Conservation (phyloP, 1,140 invertebrate species). For the Ruditapes philippinarum region DNA sequence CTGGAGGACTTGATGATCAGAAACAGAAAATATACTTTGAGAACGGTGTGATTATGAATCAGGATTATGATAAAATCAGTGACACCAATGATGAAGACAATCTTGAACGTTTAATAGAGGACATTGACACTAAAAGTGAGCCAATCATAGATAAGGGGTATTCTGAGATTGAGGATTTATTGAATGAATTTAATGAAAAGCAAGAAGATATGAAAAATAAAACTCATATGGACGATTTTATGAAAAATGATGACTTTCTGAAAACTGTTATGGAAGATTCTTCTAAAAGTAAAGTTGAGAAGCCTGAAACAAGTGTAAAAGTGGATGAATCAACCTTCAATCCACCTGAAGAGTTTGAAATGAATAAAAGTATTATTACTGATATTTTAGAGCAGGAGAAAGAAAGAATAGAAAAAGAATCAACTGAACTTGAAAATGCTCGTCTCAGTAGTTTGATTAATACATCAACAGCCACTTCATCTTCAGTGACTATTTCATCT, state of each 20-base stretch:
- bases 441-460: slow-evolving; percentile 41
- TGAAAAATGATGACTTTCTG: slow-evolving; percentile 31
- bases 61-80: slow-evolving; percentile 66
- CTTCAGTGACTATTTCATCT: slow-evolving; percentile 1
- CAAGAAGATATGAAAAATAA: slow-evolving; percentile 62
- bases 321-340: slow-evolving; percentile 9
- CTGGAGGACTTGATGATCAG: not conserved
- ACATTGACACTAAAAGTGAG: slow-evolving; percentile 47
- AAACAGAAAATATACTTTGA: slow-evolving; percentile 61
- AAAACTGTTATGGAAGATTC: slow-evolving; percentile 45
- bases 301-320: not conserved
- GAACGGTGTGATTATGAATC: slow-evolving; percentile 56
- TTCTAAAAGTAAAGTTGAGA: not conserved
- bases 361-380: slow-evolving; percentile 53
- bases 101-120: slow-evolving; percentile 44
- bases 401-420: slow-evolving; percentile 60
- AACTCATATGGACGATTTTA: slow-evolving; percentile 51
- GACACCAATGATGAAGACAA: slow-evolving; percentile 65
- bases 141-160: slow-evolving; percentile 22
- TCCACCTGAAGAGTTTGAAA: slow-evolving; percentile 47
- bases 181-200: slow-evolving; percentile 66
- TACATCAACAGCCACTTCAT: not conserved
- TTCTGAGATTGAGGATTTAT: slow-evolving; percentile 60
- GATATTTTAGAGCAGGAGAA: slow-evolving; percentile 56
- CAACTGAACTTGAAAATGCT: slow-evolving; percentile 51